phyloP scores from a whole-genome alignment of 2,113 vertebrate species.

The Phyllostomus hastatus region DNA sequence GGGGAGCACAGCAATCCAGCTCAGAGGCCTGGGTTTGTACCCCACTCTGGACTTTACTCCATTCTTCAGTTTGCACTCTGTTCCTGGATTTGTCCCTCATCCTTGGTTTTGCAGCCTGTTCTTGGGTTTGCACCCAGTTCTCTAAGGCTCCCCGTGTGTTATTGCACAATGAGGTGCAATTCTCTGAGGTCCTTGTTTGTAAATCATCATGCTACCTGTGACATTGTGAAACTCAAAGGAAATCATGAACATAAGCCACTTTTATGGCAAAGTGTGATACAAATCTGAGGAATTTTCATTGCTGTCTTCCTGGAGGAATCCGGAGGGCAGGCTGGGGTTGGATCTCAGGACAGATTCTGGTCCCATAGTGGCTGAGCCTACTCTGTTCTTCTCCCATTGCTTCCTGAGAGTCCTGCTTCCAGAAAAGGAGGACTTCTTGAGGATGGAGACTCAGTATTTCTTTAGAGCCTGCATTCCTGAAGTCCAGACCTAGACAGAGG shows the following conservation, averaged over 20 bases:
- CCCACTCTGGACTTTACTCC: neutral
- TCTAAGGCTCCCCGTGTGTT: neutral
- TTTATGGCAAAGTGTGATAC: neutral
- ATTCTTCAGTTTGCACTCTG: neutral
- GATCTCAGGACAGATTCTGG: neutral
- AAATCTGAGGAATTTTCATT: neutral
- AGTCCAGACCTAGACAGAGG: neutral
- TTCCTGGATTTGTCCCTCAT: neutral
- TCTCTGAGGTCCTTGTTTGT: neutral
- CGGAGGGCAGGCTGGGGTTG: neutral
- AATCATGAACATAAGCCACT: neutral
- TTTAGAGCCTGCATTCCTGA: neutral
- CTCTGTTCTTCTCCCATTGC: neutral
- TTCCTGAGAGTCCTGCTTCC: neutral
- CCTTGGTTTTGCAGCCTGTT: neutral
- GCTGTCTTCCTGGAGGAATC: neutral
- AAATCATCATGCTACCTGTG: neutral
- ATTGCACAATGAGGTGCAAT: neutral
- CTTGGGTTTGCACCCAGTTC: neutral
- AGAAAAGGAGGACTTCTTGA: neutral
- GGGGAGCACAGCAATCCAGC: neutral
- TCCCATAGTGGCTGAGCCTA: fast-evolving
- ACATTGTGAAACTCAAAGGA: neutral
- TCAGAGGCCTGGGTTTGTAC: neutral
- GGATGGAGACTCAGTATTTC: neutral